Percentiles rank a stretch among this genome's conserved stretches.
These are phyloP conservation scores for Danaus chrysippus DNA, from an alignment of 2,888 invertebrate genomes.

Conservation along the genomic window DNA sequence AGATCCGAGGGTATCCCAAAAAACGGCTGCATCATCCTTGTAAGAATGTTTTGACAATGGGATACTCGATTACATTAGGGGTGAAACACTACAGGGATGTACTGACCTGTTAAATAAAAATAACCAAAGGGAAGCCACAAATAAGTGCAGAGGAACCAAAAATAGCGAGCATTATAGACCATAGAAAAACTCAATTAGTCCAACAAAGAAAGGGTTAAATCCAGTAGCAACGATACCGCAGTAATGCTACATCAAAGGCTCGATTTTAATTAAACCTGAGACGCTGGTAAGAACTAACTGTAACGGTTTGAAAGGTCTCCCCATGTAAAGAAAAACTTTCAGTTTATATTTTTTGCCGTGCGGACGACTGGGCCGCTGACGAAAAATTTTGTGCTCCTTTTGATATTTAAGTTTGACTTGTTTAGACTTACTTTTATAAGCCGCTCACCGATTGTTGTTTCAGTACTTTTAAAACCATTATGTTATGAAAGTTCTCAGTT, in stretches of 20 bases:
- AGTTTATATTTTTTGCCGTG: constrained; percentile 12
- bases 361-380: constrained; percentile 3
- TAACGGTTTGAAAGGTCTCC: constrained; percentile 18
- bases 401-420: constrained; percentile 16
- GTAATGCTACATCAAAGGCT: constrained; percentile 46
- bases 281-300: constrained; percentile 16
- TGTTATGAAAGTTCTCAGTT: neutral
- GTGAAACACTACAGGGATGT: neutral
- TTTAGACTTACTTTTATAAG: constrained; percentile 11
- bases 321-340: constrained; percentile 21
- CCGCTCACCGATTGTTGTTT: constrained; percentile 5
- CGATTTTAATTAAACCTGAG: constrained; percentile 41
- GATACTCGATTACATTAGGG: neutral
- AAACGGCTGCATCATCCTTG: constrained; percentile 63
- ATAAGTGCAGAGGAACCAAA: constrained; percentile 4
- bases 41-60: constrained; percentile 36
- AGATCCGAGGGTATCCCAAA: constrained; percentile 53
- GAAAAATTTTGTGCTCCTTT: constrained; percentile 11
- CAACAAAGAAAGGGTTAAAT: constrained; percentile 48
- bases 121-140: neutral
- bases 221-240: constrained; percentile 45
- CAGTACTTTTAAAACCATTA: neutral
- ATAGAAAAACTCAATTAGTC: constrained; percentile 57
- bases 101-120: neutral
- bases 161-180: constrained; percentile 16